Evolutionary conservation across 2,797 vertebrate genomes (phyloP), one percentile per base, ranked within the genome.

Genomic region (Distichodus sexfasciatus): DNA sequence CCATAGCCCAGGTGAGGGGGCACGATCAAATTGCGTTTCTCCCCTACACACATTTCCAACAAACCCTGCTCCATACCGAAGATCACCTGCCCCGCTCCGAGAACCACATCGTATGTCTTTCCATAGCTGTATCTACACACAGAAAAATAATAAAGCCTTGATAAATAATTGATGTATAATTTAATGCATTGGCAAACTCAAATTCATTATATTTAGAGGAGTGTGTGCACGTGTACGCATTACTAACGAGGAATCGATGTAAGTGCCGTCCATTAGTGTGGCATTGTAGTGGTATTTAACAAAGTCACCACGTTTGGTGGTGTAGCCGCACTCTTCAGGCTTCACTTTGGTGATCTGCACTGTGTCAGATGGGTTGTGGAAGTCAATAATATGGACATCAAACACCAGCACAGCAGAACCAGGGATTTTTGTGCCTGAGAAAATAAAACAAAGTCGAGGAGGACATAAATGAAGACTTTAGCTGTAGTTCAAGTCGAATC

Each of bases 231-330:
- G 3, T 47, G n/a, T 19, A 14, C 23, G 0, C 26, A 14, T 53
- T n/a, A 87, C 95, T 92, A 85, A 98, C 96, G 97, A 98, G 5
- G 96, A 96, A 83, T 96, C 95, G 3, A 99, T 89, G 78, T 88
- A 55, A 6, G 96, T 94, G 19, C 95, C 94, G 3, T 99, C 97
- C 89, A 98, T 87, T 38, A 98, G 91, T 0, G 93, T 90, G 35
- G 95, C 96, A 0, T 99, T 99, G 87, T 99, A 99, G 87, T 98
- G 96, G 59, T 98, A 98, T 79, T 97, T 98, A 69, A 99, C 35
- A 71, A 95, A 98, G 80, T 99, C 97, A 1, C 96, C 97, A 75
- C 94, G 97, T 88, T 96, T 98, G 46, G 92, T 94, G 59, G 86
- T 82, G 12, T 88, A 79, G 0, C 85, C 88, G 76, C 97, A 99